Conservation (phyloP, 2,797 vertebrate species). For the Spea hammondii region DNA sequence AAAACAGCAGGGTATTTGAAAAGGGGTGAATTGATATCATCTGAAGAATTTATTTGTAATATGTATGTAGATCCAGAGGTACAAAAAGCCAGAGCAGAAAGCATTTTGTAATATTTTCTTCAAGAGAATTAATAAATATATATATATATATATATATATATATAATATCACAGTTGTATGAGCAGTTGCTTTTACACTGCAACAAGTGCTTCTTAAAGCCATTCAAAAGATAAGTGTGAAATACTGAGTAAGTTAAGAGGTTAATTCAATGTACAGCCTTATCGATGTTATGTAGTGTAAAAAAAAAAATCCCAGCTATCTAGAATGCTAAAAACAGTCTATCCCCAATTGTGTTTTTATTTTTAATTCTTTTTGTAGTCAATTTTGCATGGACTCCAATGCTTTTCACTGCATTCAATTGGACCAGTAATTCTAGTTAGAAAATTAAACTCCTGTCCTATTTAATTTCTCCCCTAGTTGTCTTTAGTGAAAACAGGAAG, state of each 20-base stretch:
- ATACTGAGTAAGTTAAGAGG: slow-evolving; percentile 29
- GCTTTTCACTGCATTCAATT: too few relatives aligned
- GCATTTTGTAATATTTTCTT: slow-evolving; percentile 12
- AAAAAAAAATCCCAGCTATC: too few relatives aligned
- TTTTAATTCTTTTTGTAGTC: too few relatives aligned
- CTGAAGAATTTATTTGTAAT: slow-evolving; percentile 38
- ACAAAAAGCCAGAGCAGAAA: slow-evolving; percentile 17
- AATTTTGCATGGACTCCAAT: too few relatives aligned
- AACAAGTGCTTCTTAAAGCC: slow-evolving; percentile 32
- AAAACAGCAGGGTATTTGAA: slow-evolving; percentile 26
- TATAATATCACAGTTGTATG: slow-evolving; percentile 24
- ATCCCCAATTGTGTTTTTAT: too few relatives aligned
- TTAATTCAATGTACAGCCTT: slow-evolving; percentile 16
- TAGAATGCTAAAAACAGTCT: too few relatives aligned
- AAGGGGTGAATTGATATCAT: slow-evolving; percentile 38
- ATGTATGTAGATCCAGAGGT: slow-evolving; percentile 41
- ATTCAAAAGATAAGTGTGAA: slow-evolving; percentile 28
- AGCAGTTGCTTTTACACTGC: slow-evolving; percentile 22
- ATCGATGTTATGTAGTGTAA: neutral
- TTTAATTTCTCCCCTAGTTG: too few relatives aligned
- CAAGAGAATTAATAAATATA: slow-evolving; percentile 19
- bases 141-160: slow-evolving; percentile 26
- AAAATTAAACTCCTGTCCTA: too few relatives aligned
- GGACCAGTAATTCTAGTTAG: too few relatives aligned
- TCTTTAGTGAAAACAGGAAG: too few relatives aligned